Base-by-base conservation (phyloP, 2,797 vertebrate genomes). In the Cyclura pinguis region DNA sequence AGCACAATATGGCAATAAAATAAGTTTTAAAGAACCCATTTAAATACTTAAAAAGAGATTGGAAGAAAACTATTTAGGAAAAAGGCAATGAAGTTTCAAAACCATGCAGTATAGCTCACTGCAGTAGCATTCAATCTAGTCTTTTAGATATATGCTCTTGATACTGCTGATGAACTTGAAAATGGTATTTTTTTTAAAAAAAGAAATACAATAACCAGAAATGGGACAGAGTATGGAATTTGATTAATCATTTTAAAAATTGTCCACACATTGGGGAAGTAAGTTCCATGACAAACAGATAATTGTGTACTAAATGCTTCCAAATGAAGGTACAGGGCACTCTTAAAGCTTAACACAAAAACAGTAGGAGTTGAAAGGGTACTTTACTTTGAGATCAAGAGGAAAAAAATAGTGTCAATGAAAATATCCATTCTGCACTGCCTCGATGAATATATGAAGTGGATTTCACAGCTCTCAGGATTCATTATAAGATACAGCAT, bases 31-130 rank as follows among this genome's bases (percentile, higher is more conserved):
- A 91, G 78, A 96, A 97, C 94, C 52, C 0, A 96, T 95, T 96
- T 95, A 94, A 95, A 93, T 89, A 94, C 93, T 95, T 97, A 92
- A 96, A 96, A 47, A 96, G 57, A 94, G 84, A 91, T 89, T 91
- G 88, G 92, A 94, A 74, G 67, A 88, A 95, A 90, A 73, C 89
- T 94, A 93, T 87, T 95, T 95, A 93, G 35, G 88, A 90, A 10
- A 89, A 96, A 94, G 90, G 27, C 35, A 92, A 38, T 74, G 64
- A 89, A 86, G n/a, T 89, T 95, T 95, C 74, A 89, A 88, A 95
- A 95, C 50, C 67, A 94, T 89, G 84, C 62, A 91, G 10, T 10
- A 80, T 72, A 81, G 84, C 94, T 96, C 93, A 87, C 80, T 52
- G 81, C 59, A 80, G 38, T 85, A 91, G 84, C 92, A 67, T 22